phyloP scores from a whole-genome alignment of 92 coral and sea anemone genomes.

The Pocillopora meandrina region DNA sequence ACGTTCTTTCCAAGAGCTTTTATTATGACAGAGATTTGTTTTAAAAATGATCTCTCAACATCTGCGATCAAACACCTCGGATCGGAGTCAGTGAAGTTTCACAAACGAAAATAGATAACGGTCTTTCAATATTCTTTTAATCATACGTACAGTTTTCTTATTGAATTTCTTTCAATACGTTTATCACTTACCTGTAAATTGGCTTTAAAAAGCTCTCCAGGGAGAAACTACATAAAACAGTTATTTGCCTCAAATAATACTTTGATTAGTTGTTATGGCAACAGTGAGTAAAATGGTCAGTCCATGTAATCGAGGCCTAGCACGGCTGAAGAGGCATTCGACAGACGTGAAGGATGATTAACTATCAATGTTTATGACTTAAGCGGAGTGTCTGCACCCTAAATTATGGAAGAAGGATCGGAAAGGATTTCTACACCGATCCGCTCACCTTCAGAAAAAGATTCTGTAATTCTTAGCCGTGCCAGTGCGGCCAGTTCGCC shows the following conservation, averaged over 20 bases:
- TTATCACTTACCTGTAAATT: background rate
- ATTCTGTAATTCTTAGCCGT: conserved; percentile 82
- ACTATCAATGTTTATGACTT: background rate
- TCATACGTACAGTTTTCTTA: background rate
- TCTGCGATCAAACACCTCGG: too few relatives aligned
- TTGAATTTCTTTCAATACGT: too few relatives aligned
- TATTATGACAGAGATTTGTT: too few relatives aligned
- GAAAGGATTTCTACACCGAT: conserved; percentile 93
- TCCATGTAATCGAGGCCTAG: conserved; percentile 24
- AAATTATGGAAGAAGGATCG: conserved; percentile 79
- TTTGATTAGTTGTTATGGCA: conserved; percentile 38
- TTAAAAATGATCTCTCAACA: too few relatives aligned
- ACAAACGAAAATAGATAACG: too few relatives aligned
- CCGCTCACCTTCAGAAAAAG: conserved; percentile 94
- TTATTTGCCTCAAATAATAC: background rate
- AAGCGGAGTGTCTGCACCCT: too few relatives aligned
- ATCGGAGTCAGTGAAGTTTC: too few relatives aligned
- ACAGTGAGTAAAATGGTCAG: conserved; percentile 29
- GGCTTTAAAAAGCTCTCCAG: background rate
- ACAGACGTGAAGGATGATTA: background rate
- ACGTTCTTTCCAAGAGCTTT: too few relatives aligned
- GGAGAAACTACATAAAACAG: background rate
- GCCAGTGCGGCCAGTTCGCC: conserved; percentile 65
- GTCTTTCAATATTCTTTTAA: background rate
- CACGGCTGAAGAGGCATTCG: conserved; percentile 1